These are phyloP conservation scores for Peromyscus melanophrys DNA, from an alignment of 2,797 vertebrate species.

Conservation along the genomic window DNA sequence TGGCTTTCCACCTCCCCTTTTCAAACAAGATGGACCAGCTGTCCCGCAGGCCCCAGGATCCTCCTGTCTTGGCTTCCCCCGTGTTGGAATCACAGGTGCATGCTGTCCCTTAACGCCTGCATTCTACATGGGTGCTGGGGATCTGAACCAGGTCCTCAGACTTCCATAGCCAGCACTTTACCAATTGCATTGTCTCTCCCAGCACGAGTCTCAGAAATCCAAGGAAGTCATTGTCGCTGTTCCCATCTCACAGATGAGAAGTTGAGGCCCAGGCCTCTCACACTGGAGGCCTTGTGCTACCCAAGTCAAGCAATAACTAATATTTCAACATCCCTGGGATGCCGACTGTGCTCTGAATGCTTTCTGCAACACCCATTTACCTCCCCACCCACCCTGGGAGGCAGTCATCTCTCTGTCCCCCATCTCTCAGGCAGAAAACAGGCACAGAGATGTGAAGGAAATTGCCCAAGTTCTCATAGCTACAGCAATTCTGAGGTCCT, in stretches of 20 bases:
- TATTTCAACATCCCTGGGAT: not conserved
- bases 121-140: not conserved
- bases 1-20: not conserved
- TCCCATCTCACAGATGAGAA: not conserved
- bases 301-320: not conserved
- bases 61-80: not conserved
- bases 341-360: not conserved
- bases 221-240: not conserved
- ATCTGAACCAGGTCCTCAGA: not conserved
- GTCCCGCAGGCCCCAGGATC: not conserved
- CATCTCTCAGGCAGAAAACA: not conserved
- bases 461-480: not conserved
- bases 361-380: not conserved
- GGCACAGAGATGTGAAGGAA: not conserved
- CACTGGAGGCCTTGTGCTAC: too few species aligned
- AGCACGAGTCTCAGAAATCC: not conserved
- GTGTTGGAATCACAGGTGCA: not conserved
- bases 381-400: not conserved
- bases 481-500: not conserved
- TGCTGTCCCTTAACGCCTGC: not conserved
- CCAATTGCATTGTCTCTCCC: not conserved
- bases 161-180: not conserved
- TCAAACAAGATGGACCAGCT: not conserved
- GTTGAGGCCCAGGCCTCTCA: not conserved
- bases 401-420: not conserved